Conservation (phyloP, 2,888 invertebrate species). For the Hydropsyche betteni region DNA sequence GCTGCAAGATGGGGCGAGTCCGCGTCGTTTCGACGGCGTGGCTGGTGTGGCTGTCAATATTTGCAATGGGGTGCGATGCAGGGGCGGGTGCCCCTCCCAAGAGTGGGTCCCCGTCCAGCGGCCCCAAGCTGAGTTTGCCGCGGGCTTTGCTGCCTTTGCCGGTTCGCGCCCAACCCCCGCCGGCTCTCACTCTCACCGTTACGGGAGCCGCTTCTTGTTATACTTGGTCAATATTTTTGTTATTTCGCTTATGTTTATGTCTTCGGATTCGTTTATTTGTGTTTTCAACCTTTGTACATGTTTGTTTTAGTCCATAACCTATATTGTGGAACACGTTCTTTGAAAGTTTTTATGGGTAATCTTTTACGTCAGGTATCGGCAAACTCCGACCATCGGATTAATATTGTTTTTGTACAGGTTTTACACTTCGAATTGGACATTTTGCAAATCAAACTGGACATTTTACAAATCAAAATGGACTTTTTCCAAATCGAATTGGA, state of each 20-base stretch:
- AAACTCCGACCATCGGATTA: too few relatives aligned
- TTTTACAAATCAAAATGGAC: too few relatives aligned
- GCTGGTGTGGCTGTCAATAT: constrained; percentile 33
- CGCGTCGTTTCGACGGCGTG: constrained; percentile 51
- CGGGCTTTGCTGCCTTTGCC: constrained; percentile 42
- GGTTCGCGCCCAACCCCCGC: constrained; percentile 12
- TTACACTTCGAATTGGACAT: too few relatives aligned
- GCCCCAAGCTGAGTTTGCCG: constrained; percentile 22
- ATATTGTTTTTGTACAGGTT: too few relatives aligned
- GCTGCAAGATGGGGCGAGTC: neutral
- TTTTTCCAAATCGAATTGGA: too few relatives aligned
- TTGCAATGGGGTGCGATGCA: neutral
- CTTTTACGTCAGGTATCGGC: too few relatives aligned
- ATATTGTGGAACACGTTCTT: too few relatives aligned
- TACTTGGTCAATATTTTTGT: constrained; percentile 56
- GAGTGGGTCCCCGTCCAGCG: neutral
- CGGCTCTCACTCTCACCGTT: constrained; percentile 39
- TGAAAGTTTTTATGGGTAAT: too few relatives aligned
- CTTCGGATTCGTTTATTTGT: neutral
- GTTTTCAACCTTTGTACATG: too few relatives aligned
- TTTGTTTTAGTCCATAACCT: too few relatives aligned
- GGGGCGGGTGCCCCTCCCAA: too few relatives aligned
- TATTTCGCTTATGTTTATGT: neutral
- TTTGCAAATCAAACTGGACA: too few relatives aligned
- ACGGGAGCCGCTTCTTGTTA: constrained; percentile 58